These are phyloP conservation scores for Taxidea taxus DNA, from an alignment of 2,113 vertebrate species.

Conservation along the genomic window DNA sequence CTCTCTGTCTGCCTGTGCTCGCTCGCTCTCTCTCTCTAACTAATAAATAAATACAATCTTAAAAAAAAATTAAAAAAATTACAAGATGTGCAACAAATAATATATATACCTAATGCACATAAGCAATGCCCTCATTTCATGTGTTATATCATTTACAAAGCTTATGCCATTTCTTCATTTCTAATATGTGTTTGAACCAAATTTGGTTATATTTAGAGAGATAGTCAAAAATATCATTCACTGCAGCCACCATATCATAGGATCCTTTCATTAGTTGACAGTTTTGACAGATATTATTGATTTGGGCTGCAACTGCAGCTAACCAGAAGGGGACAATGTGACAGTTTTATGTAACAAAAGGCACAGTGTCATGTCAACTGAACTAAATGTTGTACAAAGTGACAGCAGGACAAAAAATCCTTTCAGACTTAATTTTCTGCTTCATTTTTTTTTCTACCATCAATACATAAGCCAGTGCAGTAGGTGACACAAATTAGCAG, in stretches of 20 bases:
- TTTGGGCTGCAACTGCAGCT: slow-evolving; percentile 85
- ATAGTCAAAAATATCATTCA: slow-evolving; percentile 75
- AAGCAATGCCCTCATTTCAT: background rate
- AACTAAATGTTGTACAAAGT: slow-evolving; percentile 89
- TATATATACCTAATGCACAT: background rate
- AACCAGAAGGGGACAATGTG: slow-evolving; percentile 88
- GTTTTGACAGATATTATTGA: slow-evolving; percentile 88
- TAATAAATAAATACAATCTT: no score
- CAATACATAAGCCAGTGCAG: slow-evolving; percentile 84
- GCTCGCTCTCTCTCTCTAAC: no score
- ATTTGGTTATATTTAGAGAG: slow-evolving; percentile 69
- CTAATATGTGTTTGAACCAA: background rate
- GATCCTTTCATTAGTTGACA: slow-evolving; percentile 82
- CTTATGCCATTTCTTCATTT: slow-evolving; percentile 27
- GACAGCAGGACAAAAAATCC: slow-evolving; percentile 89
- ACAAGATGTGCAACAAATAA: background rate
- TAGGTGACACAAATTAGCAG: slow-evolving; percentile 88
- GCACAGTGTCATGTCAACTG: slow-evolving; percentile 87
- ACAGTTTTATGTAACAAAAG: slow-evolving; percentile 91
- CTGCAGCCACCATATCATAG: slow-evolving; percentile 78
- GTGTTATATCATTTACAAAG: background rate
- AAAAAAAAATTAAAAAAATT: no score
- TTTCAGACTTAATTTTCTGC: slow-evolving; percentile 91
- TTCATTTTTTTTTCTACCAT: slow-evolving; percentile 86
- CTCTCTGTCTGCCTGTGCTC: no score